Evolutionary conservation across 2,888 invertebrate genomes (phyloP).

Genomic region (Drosophila conformis): DNA sequence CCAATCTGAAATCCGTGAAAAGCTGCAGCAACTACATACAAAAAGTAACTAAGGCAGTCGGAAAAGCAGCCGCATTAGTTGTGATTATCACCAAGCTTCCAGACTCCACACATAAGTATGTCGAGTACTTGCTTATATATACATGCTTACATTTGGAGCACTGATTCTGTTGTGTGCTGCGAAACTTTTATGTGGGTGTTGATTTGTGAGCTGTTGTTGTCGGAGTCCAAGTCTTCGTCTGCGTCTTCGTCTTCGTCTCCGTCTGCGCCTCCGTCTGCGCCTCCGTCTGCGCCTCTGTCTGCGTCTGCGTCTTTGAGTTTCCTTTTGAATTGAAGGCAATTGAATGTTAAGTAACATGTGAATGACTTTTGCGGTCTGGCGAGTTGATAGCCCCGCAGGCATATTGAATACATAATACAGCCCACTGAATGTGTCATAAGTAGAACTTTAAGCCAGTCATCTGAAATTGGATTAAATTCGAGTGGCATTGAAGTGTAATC

Average conservation of each 20-base stretch:
- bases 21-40: conserved; percentile 25
- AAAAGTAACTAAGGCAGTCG: conserved; percentile 61
- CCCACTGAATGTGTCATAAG: conserved; percentile 50
- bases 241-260: conserved; percentile 5
- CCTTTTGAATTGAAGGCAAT: conserved; percentile 63
- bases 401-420: conserved; percentile 9
- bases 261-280: neutral
- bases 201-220: conserved; percentile 68
- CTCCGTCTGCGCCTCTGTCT: conserved; percentile 5
- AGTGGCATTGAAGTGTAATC: conserved; percentile 67
- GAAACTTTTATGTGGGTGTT: conserved; percentile 67
- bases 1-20: conserved; percentile 31
- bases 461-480: conserved; percentile 58
- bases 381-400: conserved; percentile 24
- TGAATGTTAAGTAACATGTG: conserved; percentile 71
- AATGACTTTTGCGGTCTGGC: conserved; percentile 58
- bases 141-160: conserved; percentile 15
- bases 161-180: conserved; percentile 31
- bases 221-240: conserved; percentile 13
- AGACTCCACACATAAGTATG: conserved; percentile 32
- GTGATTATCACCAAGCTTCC: conserved; percentile 65
- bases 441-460: conserved; percentile 30
- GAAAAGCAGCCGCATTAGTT: conserved; percentile 69
- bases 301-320: neutral
- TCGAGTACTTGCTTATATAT: conserved; percentile 3